Conservation (phyloP, 2,888 invertebrate genomes). For the Metallyticus violacea region DNA sequence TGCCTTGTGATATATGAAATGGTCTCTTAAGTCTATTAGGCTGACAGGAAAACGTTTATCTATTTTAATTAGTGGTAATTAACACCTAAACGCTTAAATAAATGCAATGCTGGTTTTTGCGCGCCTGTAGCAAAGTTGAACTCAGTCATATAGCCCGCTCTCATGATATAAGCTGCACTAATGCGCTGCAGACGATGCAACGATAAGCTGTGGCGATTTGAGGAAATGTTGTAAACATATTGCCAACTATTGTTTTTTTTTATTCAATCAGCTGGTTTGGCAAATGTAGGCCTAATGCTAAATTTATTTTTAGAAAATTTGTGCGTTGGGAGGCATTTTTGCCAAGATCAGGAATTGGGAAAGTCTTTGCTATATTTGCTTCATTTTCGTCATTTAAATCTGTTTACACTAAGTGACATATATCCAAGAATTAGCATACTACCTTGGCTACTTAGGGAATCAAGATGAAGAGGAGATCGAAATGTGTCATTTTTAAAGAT, state of each 20-base stretch:
- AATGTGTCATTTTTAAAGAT: slow-evolving; percentile 38
- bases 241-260: neutral
- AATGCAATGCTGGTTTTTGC: too few relatives aligned
- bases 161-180: too few relatives aligned
- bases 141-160: neutral
- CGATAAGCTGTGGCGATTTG: neutral
- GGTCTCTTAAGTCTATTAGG: too few relatives aligned
- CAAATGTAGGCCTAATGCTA: neutral
- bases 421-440: neutral
- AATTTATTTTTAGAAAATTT: slow-evolving; percentile 11
- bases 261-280: neutral
- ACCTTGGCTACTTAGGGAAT: neutral
- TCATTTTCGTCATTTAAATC: neutral
- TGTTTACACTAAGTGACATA: neutral
- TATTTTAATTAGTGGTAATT: too few relatives aligned
- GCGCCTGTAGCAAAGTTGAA: neutral
- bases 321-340: neutral
- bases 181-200: neutral
- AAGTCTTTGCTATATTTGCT: neutral
- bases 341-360: neutral
- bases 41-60: too few relatives aligned
- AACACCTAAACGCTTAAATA: too few relatives aligned
- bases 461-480: slow-evolving; percentile 28
- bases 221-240: neutral
- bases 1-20: too few relatives aligned